Conservation (phyloP, 2,797 vertebrate genomes). For the Xiphophorus birchmanni region DNA sequence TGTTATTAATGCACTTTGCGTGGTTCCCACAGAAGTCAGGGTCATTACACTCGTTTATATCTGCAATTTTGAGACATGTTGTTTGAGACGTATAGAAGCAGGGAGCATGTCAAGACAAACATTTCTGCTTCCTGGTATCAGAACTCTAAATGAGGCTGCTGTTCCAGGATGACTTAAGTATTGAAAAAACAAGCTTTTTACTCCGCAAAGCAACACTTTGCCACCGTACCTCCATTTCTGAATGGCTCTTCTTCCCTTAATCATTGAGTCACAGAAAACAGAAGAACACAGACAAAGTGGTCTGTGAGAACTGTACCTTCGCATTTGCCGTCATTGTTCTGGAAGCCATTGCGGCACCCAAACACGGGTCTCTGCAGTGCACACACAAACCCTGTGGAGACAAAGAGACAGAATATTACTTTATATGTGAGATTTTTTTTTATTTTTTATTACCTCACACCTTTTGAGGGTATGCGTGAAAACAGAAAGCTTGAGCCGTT, state of each 20-base stretch:
- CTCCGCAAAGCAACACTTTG: neutral
- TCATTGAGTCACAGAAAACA: neutral
- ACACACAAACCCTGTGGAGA: conserved; percentile 43
- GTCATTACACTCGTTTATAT: conserved; percentile 34
- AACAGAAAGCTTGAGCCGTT: neutral
- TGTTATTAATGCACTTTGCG: conserved; percentile 31
- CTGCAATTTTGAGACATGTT: conserved; percentile 32
- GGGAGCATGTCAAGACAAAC: neutral
- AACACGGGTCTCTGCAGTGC: neutral
- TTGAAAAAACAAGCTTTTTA: neutral
- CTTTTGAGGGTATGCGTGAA: neutral
- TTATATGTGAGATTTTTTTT: neutral
- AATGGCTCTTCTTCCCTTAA: neutral
- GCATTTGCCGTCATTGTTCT: rapidly evolving
- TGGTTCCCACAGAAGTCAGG: rapidly evolving
- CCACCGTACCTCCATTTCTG: neutral
- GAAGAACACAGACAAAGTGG: neutral
- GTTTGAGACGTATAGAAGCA: neutral
- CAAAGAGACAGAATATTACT: conserved; percentile 24
- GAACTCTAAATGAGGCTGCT: neutral
- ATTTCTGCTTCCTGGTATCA: neutral
- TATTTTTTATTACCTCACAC: neutral
- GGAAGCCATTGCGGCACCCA: rapidly evolving
- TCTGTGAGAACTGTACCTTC: conserved; percentile 48
- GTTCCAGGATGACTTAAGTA: too few relatives aligned